Base-by-base conservation (phyloP, 2,797 vertebrate genomes). In the Sebastes itinus region DNA sequence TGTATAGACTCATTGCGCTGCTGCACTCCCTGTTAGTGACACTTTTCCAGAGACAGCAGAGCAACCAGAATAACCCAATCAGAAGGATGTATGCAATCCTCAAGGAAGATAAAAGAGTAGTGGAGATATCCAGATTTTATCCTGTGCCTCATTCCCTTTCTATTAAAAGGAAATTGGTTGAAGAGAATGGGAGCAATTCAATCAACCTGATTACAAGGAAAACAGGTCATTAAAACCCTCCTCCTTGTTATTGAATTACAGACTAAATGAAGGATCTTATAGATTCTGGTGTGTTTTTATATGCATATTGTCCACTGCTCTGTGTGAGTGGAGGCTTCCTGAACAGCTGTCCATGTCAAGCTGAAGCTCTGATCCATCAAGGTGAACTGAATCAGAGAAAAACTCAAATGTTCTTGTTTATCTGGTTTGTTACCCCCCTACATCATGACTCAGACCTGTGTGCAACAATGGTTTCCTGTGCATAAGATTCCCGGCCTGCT, bases 181-280 rank as follows among this genome's bases (percentile, higher is more conserved):
- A 90, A 66, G 88, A 88, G 78, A 92, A 91, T 80, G 80, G 82
- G 77, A 83, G 78, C 78, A 76, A 87, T 90, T 91, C 86, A 91
- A 91, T 92, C 89, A 91, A 87, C 90, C 87, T 91, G 90, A 93
- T 92, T 90, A 92, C 76, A 80, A 86, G 78, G 84, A 88, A 91
- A 88, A 79, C 84, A 87, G 88, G 85, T 93, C 86, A 75, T 91
- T 88, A 87, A 85, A 88, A 82, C 70, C 78, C 82, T 78, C 80
- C 82, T 83, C 81, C 73, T 62, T 74, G 54, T 83, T 83, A 82
- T 72, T 64, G 80, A 61, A 64, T 85, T 82, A 66, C 73, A 38
- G 59, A 80, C 72, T 35, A 75, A 87, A 80, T n/a, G 58, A 81
- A 62, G 77, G 13, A 11, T 58, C 62, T 55, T 72, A 65, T 22